Conservation (phyloP, 2,113 vertebrate species). For the Mormyrus iriodes region DNA sequence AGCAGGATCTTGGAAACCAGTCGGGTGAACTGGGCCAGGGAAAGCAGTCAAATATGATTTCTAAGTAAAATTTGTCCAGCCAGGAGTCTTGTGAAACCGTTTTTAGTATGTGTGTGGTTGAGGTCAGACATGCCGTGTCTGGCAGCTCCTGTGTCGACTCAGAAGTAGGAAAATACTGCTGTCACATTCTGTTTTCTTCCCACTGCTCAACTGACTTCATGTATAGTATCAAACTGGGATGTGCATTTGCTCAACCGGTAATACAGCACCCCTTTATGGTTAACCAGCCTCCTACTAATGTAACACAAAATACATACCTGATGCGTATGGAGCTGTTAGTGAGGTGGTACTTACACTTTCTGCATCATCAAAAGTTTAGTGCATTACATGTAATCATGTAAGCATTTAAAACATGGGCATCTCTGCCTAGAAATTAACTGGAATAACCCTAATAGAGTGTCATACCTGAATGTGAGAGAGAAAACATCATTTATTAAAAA, state of each 20-base stretch:
- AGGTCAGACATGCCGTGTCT: neutral
- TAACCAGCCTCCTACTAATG: neutral
- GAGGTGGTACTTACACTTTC: neutral
- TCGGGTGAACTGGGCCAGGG: neutral
- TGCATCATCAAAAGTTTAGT: neutral
- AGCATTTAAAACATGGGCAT: neutral
- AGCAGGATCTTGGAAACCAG: neutral
- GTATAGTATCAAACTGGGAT: neutral
- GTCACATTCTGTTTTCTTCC: neutral
- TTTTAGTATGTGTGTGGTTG: neutral
- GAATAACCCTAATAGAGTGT: neutral
- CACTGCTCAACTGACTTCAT: neutral
- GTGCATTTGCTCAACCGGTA: neutral
- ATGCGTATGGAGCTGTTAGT: neutral
- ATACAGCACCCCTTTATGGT: neutral
- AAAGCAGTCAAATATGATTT: constrained; percentile 14
- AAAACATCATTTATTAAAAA: neutral
- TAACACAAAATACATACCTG: neutral
- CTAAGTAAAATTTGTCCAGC: constrained; percentile 7
- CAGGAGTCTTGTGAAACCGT: neutral
- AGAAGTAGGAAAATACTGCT: constrained; percentile 8
- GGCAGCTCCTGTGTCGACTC: neutral
- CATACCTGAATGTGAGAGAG: neutral
- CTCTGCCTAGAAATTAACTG: neutral
- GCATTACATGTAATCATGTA: neutral